Evolutionary conservation across 2,797 vertebrate genomes (phyloP), one percentile per base, ranked within the genome.

Genomic region (Hybognathus amarus): DNA sequence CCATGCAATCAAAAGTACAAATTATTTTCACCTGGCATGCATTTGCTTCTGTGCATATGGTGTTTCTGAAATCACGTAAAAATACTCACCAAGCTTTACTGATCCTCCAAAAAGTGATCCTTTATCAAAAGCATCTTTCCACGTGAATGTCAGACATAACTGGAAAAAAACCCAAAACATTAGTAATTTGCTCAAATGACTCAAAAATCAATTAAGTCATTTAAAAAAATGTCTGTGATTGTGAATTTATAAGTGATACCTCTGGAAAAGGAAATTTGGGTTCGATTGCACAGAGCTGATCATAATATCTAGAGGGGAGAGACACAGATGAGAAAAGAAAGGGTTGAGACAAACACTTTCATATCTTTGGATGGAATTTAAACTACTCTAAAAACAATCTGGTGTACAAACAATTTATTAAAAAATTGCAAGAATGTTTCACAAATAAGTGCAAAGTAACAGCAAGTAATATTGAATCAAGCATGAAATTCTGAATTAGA

Each of bases 51-150:
- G 6, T 59, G 38, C 18, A 24, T 5, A 17, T 30, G 6, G 15
- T 59, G 6, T 20, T 52, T 70, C 15, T 45, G 15, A 83, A 63
- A 66, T 67, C 63, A 47, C 77, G 1, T 64, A 47, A 12, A 50
- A 50, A 18, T 18, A 88, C 94, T 92, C 94, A 99, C 98, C 96
- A 64, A 99, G 88, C 91, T 99, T 99, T 89, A 97, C 97, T 42
- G 98, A 99, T 88, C 98, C 97, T 80, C 97, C 97, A 86, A 99
- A 99, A 70, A 99, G 94, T 0, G 98, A 99, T 87, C 98, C 98
- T 96, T 99, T 99, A 92, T 99, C 98, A 91, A 99, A 99, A 79
- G 98, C 98, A 95, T 99, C 98, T 91, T 98, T 99, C 98, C 98
- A 99, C 0, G 97, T 99, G 92, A 99, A 99, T 18, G 97, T 98